A percentile compares a stretch with the other conserved stretches of the same genome.
Evolutionary conservation across 1,140 invertebrate genomes (phyloP).

Genomic region (Tetramorium simillimum): DNA sequence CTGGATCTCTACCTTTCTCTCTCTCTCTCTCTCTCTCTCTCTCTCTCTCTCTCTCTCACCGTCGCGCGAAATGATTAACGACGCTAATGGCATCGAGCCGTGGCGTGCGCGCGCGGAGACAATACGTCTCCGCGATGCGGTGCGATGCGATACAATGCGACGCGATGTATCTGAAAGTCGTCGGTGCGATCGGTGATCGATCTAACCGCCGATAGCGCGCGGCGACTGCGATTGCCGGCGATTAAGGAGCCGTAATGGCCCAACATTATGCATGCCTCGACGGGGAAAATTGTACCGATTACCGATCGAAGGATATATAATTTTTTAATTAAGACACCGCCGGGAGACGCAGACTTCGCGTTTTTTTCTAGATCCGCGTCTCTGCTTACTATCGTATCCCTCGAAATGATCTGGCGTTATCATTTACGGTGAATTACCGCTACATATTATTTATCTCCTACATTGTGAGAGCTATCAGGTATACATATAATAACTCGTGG

Average conservation of each 20-base stretch:
- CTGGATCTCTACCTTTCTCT: slow-evolving; percentile 26
- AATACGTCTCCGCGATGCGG: slow-evolving; percentile 60
- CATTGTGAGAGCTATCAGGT: neutral
- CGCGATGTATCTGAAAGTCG: slow-evolving; percentile 28
- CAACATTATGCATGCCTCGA: slow-evolving; percentile 56
- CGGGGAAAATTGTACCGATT: slow-evolving; percentile 72
- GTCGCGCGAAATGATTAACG: slow-evolving; percentile 56
- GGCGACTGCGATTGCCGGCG: slow-evolving; percentile 47
- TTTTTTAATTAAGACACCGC: slow-evolving; percentile 70
- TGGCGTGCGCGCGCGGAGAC: slow-evolving; percentile 42
- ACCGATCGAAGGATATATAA: slow-evolving; percentile 68
- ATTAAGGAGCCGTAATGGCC: slow-evolving; percentile 63
- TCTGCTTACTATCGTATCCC: neutral
- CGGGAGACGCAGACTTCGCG: neutral
- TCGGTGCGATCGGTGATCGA: slow-evolving; percentile 55
- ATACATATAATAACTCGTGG: neutral
- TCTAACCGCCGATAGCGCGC: slow-evolving; percentile 40
- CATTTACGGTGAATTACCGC: neutral
- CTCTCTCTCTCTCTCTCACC: slow-evolving; percentile 9
- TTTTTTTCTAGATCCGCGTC: neutral
- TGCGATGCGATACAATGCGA: slow-evolving; percentile 9
- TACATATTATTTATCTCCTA: slow-evolving; percentile 9
- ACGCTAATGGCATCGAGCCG: slow-evolving; percentile 62
- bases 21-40: neutral
- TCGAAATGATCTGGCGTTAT: neutral